These are phyloP conservation scores for Stomorhina lunata DNA, from an alignment of 2,888 invertebrate genomes.

Conservation along the genomic window DNA sequence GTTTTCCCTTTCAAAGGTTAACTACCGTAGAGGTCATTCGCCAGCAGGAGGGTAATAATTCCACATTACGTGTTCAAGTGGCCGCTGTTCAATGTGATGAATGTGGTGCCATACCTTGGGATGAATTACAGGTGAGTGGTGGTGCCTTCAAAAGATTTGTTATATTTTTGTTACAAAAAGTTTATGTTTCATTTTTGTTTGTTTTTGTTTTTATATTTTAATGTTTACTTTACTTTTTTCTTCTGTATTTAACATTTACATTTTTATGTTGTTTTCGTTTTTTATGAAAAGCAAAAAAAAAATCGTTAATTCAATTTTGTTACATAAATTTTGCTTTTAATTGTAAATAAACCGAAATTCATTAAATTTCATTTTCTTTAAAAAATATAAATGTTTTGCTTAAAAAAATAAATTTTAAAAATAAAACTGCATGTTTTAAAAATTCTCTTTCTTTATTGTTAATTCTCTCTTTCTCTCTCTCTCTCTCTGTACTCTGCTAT, in stretches of 20 bases:
- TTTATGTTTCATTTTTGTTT: conserved; percentile 7
- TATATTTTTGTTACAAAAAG: conserved; percentile 1
- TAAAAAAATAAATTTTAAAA: conserved; percentile 34
- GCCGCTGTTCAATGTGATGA: conserved; percentile 89
- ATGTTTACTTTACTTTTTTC: conserved; percentile 48
- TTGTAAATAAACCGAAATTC: conserved; percentile 58
- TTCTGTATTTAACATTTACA: conserved; percentile 24
- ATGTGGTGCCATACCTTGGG: conserved; percentile 93
- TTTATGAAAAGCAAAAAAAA: conserved; percentile 21
- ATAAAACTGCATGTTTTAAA: conserved; percentile 56
- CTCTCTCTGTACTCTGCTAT: conserved; percentile 10
- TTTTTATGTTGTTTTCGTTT: conserved; percentile 39
- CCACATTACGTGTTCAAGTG: conserved; percentile 85
- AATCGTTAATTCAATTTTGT: conserved; percentile 18
- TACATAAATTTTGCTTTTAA: conserved; percentile 35
- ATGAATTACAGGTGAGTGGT: conserved; percentile 91
- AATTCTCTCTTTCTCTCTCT: too few relatives aligned
- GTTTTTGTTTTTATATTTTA: conserved; percentile 43
- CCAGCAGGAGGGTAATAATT: conserved; percentile 85
- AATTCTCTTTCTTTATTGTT: conserved; percentile 35
- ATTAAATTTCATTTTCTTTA: conserved; percentile 66
- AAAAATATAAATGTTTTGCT: conserved; percentile 65
- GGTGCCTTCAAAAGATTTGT: not conserved
- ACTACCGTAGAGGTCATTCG: conserved; percentile 87
- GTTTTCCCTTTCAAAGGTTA: conserved; percentile 81